Conservation (phyloP, 2,888 invertebrate genomes). For the Oligia strigilis region DNA sequence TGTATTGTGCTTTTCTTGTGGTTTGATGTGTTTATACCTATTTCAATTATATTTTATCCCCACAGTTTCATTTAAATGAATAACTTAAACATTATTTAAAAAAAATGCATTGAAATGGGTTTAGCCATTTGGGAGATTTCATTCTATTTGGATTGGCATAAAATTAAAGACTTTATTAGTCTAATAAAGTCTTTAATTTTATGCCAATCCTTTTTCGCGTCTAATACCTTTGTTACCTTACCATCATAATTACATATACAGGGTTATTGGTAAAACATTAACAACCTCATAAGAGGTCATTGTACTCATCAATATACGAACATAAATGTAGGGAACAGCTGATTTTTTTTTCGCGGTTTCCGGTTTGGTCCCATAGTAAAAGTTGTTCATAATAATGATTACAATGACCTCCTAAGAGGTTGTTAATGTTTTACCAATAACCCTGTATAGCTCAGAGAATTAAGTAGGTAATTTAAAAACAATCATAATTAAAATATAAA, state of each 20-base stretch:
- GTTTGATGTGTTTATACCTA: slow-evolving; percentile 18
- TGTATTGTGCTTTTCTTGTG: slow-evolving; percentile 66
- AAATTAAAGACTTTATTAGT: too few species aligned
- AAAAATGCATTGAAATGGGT: too few species aligned
- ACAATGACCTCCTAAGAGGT: too few species aligned
- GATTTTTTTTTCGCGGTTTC: too few species aligned
- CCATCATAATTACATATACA: background rate
- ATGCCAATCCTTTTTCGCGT: background rate
- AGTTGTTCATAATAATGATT: too few species aligned
- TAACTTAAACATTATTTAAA: background rate
- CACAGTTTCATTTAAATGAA: background rate
- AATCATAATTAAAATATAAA: background rate
- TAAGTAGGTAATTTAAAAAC: background rate
- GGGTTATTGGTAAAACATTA: too few species aligned
- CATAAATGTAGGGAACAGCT: too few species aligned
- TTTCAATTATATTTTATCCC: background rate
- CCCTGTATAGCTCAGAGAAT: background rate
- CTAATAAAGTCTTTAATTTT: background rate
- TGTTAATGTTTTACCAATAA: too few species aligned
- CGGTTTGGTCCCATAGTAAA: too few species aligned
- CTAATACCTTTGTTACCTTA: background rate
- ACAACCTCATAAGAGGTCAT: too few species aligned
- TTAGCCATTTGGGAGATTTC: background rate
- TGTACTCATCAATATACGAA: too few species aligned
- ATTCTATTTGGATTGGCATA: too few species aligned